Conservation (phyloP, 2,888 invertebrate species). For the Ferrisia virgata region DNA sequence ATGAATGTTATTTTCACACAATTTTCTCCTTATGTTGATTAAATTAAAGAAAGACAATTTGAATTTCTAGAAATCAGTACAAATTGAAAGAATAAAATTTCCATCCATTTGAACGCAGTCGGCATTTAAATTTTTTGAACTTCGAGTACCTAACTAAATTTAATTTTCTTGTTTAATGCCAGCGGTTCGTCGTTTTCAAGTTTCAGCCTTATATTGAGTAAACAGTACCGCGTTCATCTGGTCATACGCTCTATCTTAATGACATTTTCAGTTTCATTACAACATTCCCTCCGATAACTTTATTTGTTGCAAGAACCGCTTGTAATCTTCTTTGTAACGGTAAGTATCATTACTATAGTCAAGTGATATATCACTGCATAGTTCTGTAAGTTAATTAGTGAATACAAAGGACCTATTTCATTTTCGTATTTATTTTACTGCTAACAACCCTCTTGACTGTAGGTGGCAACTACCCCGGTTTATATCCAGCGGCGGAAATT, state of each 20-base stretch:
- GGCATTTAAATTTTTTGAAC: neutral
- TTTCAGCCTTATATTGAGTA: neutral
- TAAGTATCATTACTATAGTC: slow-evolving; percentile 2
- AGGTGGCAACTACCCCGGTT: neutral
- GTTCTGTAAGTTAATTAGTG: neutral
- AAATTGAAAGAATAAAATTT: neutral
- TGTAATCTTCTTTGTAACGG: slow-evolving; percentile 7
- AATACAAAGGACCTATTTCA: neutral
- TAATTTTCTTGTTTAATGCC: neutral
- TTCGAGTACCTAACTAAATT: too few species aligned
- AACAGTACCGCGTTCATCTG: neutral
- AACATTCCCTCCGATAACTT: neutral
- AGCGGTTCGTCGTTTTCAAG: neutral
- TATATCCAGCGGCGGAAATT: neutral
- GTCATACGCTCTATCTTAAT: neutral
- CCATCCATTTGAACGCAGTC: neutral
- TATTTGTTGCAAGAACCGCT: neutral
- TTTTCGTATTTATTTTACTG: neutral
- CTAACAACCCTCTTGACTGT: neutral
- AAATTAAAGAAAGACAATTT: neutral
- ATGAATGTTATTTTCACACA: too few species aligned
- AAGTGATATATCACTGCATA: neutral
- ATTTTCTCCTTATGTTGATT: neutral
- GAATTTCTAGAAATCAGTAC: neutral
- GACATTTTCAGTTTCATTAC: neutral